Conservation (phyloP, 1,140 invertebrate species). For the Artemia franciscana region DNA sequence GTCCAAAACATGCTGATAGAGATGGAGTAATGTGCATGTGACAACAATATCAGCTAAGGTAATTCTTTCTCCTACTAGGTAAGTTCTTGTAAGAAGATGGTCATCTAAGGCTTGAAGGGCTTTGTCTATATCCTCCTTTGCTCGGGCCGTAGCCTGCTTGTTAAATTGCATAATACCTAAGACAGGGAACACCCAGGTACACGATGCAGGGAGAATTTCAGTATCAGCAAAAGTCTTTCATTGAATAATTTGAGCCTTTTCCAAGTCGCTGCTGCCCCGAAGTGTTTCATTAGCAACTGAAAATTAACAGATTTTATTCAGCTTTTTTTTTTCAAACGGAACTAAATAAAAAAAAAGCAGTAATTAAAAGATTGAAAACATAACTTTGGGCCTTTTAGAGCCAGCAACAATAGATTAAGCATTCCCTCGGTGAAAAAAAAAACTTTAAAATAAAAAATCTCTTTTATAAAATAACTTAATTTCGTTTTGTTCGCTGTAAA, state of each 20-base stretch:
- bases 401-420: no score
- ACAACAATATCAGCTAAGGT: conserved; percentile 86
- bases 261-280: conserved; percentile 41
- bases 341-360: no score
- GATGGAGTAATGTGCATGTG: conserved; percentile 56
- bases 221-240: conserved; percentile 82
- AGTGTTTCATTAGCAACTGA: conserved; percentile 62
- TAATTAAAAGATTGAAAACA: no score
- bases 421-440: no score
- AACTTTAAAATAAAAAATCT: no score
- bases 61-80: conserved; percentile 77
- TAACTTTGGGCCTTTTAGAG: no score
- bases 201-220: conserved; percentile 73
- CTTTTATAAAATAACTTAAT: no score
- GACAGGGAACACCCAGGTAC: conserved; percentile 85
- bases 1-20: conserved; percentile 65
- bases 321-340: no score
- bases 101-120: conserved; percentile 51
- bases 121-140: conserved; percentile 61
- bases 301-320: no score
- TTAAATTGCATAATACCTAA: conserved; percentile 76
- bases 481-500: no score
- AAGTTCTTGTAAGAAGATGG: conserved; percentile 63
- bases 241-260: conserved; percentile 62
- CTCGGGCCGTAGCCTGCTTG: conserved; percentile 49